Base-by-base conservation (phyloP, 2,797 vertebrate species). In the Hapalemur alaotrensis region DNA sequence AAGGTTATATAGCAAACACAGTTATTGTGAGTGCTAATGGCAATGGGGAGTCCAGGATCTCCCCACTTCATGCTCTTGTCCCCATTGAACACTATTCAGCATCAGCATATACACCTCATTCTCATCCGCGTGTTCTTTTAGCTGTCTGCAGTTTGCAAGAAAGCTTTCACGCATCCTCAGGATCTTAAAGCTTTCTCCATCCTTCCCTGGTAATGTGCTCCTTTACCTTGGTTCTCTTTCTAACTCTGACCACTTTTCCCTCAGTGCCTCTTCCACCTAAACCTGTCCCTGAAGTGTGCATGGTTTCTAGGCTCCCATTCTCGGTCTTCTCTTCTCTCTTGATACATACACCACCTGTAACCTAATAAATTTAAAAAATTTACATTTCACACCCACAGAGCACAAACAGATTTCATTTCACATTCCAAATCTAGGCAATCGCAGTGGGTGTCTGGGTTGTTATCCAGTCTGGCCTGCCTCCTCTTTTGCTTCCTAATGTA, bases 81-180 rank as follows among this genome's bases (percentile, higher is more conserved):
- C 32, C 25, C 38, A 4, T 3, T 1, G 11, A 73, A 76, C 12
- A 63, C 0, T 0, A 13, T 14, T 12, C 30, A 41, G 7, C 20
- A 46, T 17, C 3, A 35, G 14, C 9, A 20, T 14, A 35, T 32
- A 5, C 1, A 52, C 13, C 17, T 91, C 61, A 38, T 46, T 18
- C 9, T 72, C 57, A 67, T 41, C 43, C n/a, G 83, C 30, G 7
- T 22, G 30, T 63, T n/a, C 88, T 63, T 1, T 87, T 25, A 57
- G 57, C 17, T 5, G 8, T 67, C 17, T 73, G 20, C 23, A 41
- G 11, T 18, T 61, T 79, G 9, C 50, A 83, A 75, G 1, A 78
- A 79, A 52, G 52, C 9, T 65, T 52, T 41, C 32, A 38, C 83
- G 69, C 2, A 5, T 63, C 57, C 72, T 17, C 41, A 73, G 57